These are phyloP conservation scores for Acanthosepion pharaonis DNA, from an alignment of 2,888 invertebrate genomes.

Conservation along the genomic window DNA sequence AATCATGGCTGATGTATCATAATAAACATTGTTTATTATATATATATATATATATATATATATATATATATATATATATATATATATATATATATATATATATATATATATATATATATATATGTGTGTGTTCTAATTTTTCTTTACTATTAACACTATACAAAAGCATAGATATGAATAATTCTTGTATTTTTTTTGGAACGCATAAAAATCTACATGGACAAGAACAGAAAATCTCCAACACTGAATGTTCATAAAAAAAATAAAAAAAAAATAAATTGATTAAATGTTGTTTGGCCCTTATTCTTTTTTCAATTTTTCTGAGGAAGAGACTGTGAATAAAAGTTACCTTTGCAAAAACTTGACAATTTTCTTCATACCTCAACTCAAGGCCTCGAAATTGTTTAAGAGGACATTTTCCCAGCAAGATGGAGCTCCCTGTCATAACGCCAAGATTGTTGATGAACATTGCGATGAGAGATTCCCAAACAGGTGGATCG, in stretches of 20 bases:
- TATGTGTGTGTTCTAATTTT: no score
- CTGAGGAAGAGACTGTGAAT: constrained; percentile 24
- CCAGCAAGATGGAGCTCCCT: constrained; percentile 14
- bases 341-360: constrained; percentile 33
- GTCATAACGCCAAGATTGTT: constrained; percentile 33
- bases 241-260: constrained; percentile 11
- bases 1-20: not conserved
- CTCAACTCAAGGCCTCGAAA: constrained; percentile 33
- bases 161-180: not conserved
- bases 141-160: not conserved
- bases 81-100: not conserved
- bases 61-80: no score
- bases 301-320: not conserved
- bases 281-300: not conserved
- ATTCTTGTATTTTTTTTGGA: not conserved
- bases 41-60: no score
- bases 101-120: no score
- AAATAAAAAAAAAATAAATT: not conserved
- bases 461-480: constrained; percentile 33
- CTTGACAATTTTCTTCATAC: constrained; percentile 33
- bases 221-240: constrained; percentile 33
- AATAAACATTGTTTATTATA: not conserved
- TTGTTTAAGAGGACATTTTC: constrained; percentile 33
- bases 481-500: constrained; percentile 33
- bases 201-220: not conserved